A percentile compares a stretch with the other conserved stretches of the same genome.
phyloP scores from a whole-genome alignment of 2,888 invertebrate genomes.

The Atethmia centrago region DNA sequence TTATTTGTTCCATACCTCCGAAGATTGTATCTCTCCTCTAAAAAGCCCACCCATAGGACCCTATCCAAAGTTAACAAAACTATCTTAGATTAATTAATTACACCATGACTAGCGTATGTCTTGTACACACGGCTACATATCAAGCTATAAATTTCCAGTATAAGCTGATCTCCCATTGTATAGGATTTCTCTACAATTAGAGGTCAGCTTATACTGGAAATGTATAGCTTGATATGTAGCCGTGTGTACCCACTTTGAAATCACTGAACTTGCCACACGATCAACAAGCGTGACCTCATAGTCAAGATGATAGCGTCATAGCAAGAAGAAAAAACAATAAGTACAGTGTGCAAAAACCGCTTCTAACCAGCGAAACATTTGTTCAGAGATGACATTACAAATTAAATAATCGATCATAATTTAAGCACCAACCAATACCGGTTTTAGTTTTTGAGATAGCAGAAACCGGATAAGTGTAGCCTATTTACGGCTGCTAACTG shows the following conservation, averaged over 20 bases:
- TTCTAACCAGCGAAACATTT: slow-evolving; percentile 26
- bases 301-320: neutral
- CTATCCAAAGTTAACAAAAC: neutral
- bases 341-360: slow-evolving; percentile 44
- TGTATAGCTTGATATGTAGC: too few relatives aligned
- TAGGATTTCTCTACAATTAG: too few relatives aligned
- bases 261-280: neutral
- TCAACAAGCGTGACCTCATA: slow-evolving; percentile 9
- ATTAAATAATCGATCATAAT: slow-evolving; percentile 29
- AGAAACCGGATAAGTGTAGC: slow-evolving; percentile 29
- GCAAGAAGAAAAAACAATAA: slow-evolving; percentile 2
- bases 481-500: slow-evolving; percentile 27
- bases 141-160: too few relatives aligned
- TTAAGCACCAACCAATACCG: slow-evolving; percentile 26
- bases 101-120: neutral
- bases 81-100: neutral
- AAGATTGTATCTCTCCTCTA: too few relatives aligned
- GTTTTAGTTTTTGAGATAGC: slow-evolving; percentile 41
- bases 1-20: too few relatives aligned
- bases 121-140: too few relatives aligned
- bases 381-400: slow-evolving; percentile 22
- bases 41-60: too few relatives aligned
- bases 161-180: too few relatives aligned
- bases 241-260: too few relatives aligned
- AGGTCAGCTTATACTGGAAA: too few relatives aligned